A percentile compares a stretch with the other conserved stretches of the same genome.
phyloP scores from a whole-genome alignment of 92 coral and sea anemone species.

The Siderastrea siderea region DNA sequence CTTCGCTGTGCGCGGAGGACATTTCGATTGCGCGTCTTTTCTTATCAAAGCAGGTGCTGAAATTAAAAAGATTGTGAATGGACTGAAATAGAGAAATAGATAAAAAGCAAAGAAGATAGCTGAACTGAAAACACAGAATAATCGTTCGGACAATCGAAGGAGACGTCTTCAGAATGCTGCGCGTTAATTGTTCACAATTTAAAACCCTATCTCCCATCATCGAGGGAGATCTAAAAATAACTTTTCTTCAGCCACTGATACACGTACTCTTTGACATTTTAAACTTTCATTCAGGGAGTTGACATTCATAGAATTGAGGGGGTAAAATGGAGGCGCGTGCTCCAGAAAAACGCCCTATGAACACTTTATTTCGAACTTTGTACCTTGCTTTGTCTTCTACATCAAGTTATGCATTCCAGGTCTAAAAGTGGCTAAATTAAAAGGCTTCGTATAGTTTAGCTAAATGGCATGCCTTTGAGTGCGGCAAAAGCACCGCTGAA shows the following conservation, averaged over 20 bases:
- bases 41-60: constrained; percentile 96
- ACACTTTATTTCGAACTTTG: not conserved
- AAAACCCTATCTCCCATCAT: constrained; percentile 26
- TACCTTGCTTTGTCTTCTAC: not conserved
- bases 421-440: not conserved
- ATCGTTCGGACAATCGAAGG: not conserved
- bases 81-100: constrained; percentile 47
- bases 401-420: not conserved
- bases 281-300: not conserved
- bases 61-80: constrained; percentile 91
- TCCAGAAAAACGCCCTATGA: not conserved
- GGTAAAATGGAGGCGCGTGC: not conserved
- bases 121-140: not conserved
- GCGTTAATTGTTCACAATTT: constrained; percentile 41
- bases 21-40: constrained; percentile 95
- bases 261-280: not conserved
- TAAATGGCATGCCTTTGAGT: constrained; percentile 23
- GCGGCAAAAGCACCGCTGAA: constrained; percentile 13
- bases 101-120: not conserved
- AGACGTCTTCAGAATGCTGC: constrained; percentile 10
- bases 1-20: constrained; percentile 96
- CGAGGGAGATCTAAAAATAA: constrained; percentile 14
- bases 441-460: constrained; percentile 5
- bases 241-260: not conserved
- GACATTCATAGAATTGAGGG: not conserved